Evolutionary conservation across 2,888 invertebrate species (phyloP), one percentile per base, ranked within the genome.

Genomic region (Odontomyia ornata): DNA sequence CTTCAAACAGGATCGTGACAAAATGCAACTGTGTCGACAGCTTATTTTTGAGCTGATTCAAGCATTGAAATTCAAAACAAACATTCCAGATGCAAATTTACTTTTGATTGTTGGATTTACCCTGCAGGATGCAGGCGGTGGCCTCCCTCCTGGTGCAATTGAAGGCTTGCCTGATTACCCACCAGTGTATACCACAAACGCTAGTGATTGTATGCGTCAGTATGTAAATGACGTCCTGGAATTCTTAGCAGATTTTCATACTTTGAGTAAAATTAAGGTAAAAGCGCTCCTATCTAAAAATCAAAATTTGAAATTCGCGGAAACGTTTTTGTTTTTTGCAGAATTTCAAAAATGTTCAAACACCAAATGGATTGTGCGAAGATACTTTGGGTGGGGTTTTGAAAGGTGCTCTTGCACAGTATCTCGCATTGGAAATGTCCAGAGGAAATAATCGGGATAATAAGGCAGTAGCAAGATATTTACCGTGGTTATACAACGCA

Each of bases 341-440:
- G 92, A 92, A 91, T 82, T 92, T 91, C 83, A 90, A 90, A 83
- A 93, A 93, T 86, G 92, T 92, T 3, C 87, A 88, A 75, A 85
- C 87, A 27, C 88, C 88, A 85, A 91, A 88, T 84, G 93, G 95
- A 77, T 87, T 97, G 78, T 96, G 97, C 85, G 98, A 98, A 86
- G 98, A 99, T 86, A 98, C 98, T 0, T 88, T 99, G 28, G 99
- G 99, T 0, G 98, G 98, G 0, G 95, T 97, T 71, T 90, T 99
- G 75, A 99, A 99, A 87, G 97, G 98, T 57, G 97, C 96, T 27
- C 91, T 99, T 64, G 96, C 98, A 0, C 95, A 96, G 86, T 95
- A 94, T 86, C 90, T 98, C 75, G 97, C 99, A 0, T 88, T 98
- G 84, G 99, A 99, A 88, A 93, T 99, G 84, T 95, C 96, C 0